A percentile compares a stretch with the other conserved stretches of the same genome.
Evolutionary conservation across 1,140 invertebrate species (phyloP).

Genomic region (Oedothorax gibbosus): DNA sequence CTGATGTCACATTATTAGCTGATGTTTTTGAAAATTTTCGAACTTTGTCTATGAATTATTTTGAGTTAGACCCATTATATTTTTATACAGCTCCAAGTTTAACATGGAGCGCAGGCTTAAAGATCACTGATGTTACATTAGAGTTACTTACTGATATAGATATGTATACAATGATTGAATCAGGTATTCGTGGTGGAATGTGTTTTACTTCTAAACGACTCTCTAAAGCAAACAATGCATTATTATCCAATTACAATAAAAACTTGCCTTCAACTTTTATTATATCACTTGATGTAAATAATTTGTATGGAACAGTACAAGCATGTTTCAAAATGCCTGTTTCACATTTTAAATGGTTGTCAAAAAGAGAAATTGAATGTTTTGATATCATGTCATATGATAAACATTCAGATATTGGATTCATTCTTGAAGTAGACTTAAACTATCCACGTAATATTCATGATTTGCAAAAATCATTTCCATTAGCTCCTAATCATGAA

Average conservation of each 20-base stretch:
- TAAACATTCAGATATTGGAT: neutral
- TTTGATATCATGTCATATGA: constrained; percentile 3
- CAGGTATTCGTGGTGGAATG: constrained; percentile 22
- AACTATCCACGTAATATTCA: neutral
- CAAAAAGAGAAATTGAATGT: neutral
- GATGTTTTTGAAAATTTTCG: constrained; percentile 65
- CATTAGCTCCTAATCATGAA: neutral
- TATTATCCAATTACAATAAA: neutral
- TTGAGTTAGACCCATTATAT: constrained; percentile 28
- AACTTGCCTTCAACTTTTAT: constrained; percentile 1
- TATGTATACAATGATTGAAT: constrained; percentile 30
- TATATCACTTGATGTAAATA: constrained; percentile 18
- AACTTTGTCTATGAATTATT: constrained; percentile 48
- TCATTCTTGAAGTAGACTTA: neutral
- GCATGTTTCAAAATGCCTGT: neutral
- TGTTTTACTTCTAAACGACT: neutral
- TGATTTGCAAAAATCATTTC: neutral
- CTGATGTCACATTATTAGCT: constrained; percentile 63
- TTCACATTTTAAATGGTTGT: neutral
- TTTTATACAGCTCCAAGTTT: constrained; percentile 35
- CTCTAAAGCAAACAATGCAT: constrained; percentile 13
- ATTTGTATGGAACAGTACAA: neutral
- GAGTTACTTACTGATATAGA: constrained; percentile 38
- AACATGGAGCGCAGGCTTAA: constrained; percentile 23
- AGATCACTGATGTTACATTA: constrained; percentile 15